A percentile compares a stretch with the other conserved stretches of the same genome.
Evolutionary conservation across 2,797 vertebrate species (phyloP).

Genomic region (Microchirus variegatus): DNA sequence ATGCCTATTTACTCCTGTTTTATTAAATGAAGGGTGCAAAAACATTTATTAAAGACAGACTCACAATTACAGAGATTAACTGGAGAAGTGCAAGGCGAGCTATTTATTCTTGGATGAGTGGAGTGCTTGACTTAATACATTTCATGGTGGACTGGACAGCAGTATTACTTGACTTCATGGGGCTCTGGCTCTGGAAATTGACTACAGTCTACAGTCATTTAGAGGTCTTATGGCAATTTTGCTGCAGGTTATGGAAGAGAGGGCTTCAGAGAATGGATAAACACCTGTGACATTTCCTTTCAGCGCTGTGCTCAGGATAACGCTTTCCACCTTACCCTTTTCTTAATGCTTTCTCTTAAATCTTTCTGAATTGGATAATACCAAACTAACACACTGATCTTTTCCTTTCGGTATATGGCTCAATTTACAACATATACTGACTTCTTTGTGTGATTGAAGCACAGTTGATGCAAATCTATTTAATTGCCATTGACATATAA

Average conservation of each 20-base stretch:
- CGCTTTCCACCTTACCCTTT: slow-evolving; percentile 27
- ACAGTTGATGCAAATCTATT: no score
- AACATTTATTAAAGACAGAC: slow-evolving; percentile 61
- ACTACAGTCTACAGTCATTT: slow-evolving; percentile 77
- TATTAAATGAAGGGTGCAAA: slow-evolving; percentile 38
- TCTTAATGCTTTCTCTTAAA: slow-evolving; percentile 20
- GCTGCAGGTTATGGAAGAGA: slow-evolving; percentile 70
- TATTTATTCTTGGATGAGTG: slow-evolving; percentile 60
- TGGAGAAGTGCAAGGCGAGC: slow-evolving; percentile 39
- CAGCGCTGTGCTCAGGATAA: slow-evolving; percentile 60
- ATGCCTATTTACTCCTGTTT: slow-evolving; percentile 36
- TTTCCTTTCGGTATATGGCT: not conserved
- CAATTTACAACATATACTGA: slow-evolving; percentile 7
- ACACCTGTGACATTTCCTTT: slow-evolving; percentile 77
- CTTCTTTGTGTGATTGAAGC: no score
- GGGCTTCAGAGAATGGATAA: slow-evolving; percentile 72
- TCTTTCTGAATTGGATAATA: not conserved
- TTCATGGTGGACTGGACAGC: slow-evolving; percentile 67
- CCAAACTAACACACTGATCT: not conserved
- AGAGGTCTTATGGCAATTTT: slow-evolving; percentile 75
- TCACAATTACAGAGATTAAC: slow-evolving; percentile 65
- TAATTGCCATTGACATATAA: no score
- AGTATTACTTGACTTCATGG: slow-evolving; percentile 74
- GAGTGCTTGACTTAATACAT: slow-evolving; percentile 52
- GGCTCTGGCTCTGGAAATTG: slow-evolving; percentile 75